phyloP scores from a whole-genome alignment of 2,888 invertebrate species.

The Asteroscopus sphinx region DNA sequence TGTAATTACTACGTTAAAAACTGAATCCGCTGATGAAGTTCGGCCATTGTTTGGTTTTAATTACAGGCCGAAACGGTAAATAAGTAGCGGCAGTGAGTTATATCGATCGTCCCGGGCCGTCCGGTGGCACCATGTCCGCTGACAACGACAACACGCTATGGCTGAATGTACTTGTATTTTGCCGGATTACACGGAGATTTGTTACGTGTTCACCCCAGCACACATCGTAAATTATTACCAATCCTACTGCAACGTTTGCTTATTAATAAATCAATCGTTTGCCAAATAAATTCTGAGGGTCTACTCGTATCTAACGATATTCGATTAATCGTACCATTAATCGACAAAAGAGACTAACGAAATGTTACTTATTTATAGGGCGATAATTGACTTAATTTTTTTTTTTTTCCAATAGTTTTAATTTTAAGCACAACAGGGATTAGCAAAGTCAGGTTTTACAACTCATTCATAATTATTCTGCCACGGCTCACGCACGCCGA shows the following conservation, averaged over 20 bases:
- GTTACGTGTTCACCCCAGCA: constrained; percentile 25
- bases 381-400: too few species aligned
- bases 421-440: too few species aligned
- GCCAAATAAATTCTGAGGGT: constrained; percentile 21
- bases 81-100: constrained; percentile 57
- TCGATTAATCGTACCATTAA: too few species aligned
- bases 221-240: constrained; percentile 35
- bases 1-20: constrained; percentile 50
- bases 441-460: too few species aligned
- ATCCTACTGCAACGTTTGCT: constrained; percentile 30
- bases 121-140: not conserved
- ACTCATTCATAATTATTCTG: too few species aligned
- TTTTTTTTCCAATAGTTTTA: too few species aligned
- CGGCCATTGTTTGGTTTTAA: constrained; percentile 72
- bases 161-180: constrained; percentile 32
- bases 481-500: too few species aligned
- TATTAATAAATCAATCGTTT: constrained; percentile 46
- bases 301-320: too few species aligned
- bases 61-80: constrained; percentile 63
- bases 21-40: constrained; percentile 60
- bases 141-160: constrained; percentile 31
- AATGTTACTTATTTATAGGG: too few species aligned
- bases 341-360: too few species aligned
- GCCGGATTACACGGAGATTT: constrained; percentile 51
- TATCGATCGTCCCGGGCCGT: constrained; percentile 50